Percentiles rank a stretch among this genome's conserved stretches.
Evolutionary conservation across 2,113 vertebrate species (phyloP).

Genomic region (Vicugna pacos): DNA sequence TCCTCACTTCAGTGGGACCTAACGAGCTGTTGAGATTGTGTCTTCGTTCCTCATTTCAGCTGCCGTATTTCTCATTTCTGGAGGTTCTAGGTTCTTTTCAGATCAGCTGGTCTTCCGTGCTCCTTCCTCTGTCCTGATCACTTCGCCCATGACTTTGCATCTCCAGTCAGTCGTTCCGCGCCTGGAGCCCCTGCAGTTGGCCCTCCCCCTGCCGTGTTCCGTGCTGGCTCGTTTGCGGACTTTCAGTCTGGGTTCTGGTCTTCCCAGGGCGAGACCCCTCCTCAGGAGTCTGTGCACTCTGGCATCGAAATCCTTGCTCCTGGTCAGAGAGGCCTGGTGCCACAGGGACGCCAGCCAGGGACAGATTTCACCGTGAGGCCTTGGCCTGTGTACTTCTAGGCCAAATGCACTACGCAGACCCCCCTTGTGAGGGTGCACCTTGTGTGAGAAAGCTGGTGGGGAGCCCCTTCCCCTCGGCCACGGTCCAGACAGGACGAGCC

Average conservation of each 20-base stretch:
- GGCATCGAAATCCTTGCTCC: neutral
- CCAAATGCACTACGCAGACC: neutral
- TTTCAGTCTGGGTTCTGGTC: neutral
- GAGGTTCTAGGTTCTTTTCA: neutral
- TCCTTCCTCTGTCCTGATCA: neutral
- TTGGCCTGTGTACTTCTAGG: neutral
- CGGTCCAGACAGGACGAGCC: too few relatives aligned
- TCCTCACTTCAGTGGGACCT: neutral
- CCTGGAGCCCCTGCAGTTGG: too few relatives aligned
- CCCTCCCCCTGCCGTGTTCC: fast-evolving
- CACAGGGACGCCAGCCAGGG: neutral
- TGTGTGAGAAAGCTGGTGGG: fast-evolving
- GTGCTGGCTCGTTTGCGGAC: fast-evolving
- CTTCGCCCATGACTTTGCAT: too few relatives aligned
- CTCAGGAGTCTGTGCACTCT: too few relatives aligned
- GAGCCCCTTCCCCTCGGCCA: neutral
- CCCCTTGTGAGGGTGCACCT: neutral
- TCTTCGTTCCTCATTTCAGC: neutral
- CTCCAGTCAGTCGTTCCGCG: neutral
- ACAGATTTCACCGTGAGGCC: neutral
- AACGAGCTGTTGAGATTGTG: neutral
- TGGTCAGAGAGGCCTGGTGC: neutral
- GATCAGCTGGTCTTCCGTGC: neutral
- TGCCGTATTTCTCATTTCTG: neutral
- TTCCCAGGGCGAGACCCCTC: fast-evolving